Evolutionary conservation across 2,888 invertebrate species (phyloP).

Genomic region (Linnaemya vulpina): DNA sequence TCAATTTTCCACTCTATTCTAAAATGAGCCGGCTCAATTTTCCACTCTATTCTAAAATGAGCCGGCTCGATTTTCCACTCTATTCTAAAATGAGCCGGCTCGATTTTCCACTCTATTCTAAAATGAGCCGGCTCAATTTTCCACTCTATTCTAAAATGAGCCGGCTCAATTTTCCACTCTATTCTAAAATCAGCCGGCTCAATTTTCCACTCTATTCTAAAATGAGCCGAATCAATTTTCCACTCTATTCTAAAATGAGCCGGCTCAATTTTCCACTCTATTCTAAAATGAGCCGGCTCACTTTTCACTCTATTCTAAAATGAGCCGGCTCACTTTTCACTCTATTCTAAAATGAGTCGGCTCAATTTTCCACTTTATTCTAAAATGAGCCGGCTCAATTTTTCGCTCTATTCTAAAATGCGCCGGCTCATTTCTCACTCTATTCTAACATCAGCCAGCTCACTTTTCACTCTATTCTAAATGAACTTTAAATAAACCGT

Average conservation of each 20-base stretch:
- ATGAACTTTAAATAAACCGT: background rate
- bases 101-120: background rate
- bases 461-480: background rate
- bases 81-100: background rate
- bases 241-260: background rate
- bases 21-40: background rate
- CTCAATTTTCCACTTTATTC: background rate
- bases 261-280: background rate
- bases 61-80: background rate
- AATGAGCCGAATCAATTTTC: background rate
- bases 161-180: background rate
- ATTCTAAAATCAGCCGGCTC: background rate
- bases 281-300: background rate
- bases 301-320: background rate
- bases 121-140: background rate
- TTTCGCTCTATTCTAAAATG: background rate
- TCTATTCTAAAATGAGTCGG: background rate
- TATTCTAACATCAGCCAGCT: background rate
- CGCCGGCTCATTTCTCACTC: background rate
- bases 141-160: background rate
- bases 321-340: background rate
- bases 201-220: background rate
- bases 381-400: background rate
- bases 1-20: background rate
- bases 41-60: background rate